phyloP scores from a whole-genome alignment of 2,113 vertebrate species.

The Periophthalmus modestus region DNA sequence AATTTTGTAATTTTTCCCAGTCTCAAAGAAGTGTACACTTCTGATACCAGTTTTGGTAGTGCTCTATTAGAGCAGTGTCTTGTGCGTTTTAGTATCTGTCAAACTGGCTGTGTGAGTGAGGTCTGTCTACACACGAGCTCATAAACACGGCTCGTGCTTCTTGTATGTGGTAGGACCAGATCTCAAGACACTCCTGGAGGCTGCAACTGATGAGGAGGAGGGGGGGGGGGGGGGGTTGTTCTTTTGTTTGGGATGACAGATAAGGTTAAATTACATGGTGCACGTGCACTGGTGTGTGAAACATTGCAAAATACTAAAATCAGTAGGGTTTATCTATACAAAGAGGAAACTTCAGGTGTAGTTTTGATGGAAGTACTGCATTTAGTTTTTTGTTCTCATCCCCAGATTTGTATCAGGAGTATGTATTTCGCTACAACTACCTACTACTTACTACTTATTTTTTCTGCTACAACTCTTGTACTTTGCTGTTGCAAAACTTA shows the following conservation, averaged over 20 bases:
- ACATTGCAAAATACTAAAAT: background rate
- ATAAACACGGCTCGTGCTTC: background rate
- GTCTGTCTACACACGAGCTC: background rate
- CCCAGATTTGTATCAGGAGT: background rate
- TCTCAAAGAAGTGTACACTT: too few species aligned
- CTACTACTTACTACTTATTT: too few species aligned
- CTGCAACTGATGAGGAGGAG: too few species aligned
- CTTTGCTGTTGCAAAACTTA: too few species aligned
- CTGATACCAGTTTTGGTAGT: too few species aligned
- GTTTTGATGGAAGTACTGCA: background rate
- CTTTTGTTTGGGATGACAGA: background rate
- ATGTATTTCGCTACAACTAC: too few species aligned
- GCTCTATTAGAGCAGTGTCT: too few species aligned
- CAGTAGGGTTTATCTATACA: background rate
- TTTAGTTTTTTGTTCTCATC: background rate
- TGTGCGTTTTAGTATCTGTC: background rate
- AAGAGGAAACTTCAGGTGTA: background rate
- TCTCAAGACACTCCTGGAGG: background rate
- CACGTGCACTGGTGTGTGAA: background rate
- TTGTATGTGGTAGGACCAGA: background rate
- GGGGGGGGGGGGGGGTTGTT: background rate
- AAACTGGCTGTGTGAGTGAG: background rate
- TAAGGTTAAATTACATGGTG: background rate
- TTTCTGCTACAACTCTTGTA: too few species aligned
- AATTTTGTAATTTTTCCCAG: too few species aligned